These are phyloP conservation scores for Mastomys coucha DNA, from an alignment of 2,113 vertebrate species.

Conservation along the genomic window DNA sequence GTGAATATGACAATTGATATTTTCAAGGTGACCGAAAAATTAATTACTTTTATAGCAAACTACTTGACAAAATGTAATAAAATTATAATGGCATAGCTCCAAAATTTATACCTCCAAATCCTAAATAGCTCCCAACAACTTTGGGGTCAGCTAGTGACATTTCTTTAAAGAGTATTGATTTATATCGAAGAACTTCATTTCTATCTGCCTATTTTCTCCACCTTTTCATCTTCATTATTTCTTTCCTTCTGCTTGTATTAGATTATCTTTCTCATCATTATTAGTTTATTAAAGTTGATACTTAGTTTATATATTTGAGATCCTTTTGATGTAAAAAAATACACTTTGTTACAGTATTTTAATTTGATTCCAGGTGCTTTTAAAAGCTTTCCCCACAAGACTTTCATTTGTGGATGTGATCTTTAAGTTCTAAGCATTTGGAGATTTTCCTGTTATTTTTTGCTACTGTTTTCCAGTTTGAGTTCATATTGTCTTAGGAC, in stretches of 20 bases:
- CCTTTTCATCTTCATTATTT: neutral
- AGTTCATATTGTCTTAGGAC: neutral
- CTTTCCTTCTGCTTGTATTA: neutral
- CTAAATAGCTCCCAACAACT: neutral
- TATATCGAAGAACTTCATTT: neutral
- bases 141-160: neutral
- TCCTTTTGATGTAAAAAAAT: neutral
- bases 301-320: neutral
- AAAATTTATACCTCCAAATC: neutral
- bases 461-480: neutral
- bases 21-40: neutral
- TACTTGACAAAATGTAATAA: neutral
- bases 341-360: neutral
- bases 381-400: neutral
- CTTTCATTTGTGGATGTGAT: neutral
- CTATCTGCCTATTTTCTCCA: neutral
- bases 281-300: neutral
- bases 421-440: neutral
- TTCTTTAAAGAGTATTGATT: slow-evolving; percentile 4
- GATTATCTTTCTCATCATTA: neutral
- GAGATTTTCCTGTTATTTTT: neutral
- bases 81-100: neutral
- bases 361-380: neutral
- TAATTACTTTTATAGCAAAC: slow-evolving; percentile 21
- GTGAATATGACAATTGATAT: neutral